Base-by-base conservation (phyloP, 1,140 invertebrate species). In the Saxidomus purpurata region DNA sequence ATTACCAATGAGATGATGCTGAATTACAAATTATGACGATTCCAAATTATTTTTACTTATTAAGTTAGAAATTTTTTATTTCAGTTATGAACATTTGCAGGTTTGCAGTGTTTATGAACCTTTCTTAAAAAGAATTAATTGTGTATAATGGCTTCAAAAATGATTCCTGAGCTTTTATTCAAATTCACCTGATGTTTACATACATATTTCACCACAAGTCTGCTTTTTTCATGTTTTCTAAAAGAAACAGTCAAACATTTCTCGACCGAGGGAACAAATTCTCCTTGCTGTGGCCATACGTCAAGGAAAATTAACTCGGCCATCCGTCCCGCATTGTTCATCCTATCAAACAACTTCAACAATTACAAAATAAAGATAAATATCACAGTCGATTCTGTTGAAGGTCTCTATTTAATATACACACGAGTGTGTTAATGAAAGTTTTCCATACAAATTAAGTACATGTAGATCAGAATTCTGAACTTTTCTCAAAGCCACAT, bases 371-470 rank as follows among this genome's bases (percentile, higher is more conserved):
- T 40, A 71, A 28, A 71, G 22, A 31, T 19, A 67, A 34, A 34
- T 71, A 71, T 38, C 67, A 67, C 67, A 71, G 67, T 71, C 31
- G 36, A 71, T 19, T 71, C 67, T 71, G 67, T 71, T 38, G 34
- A 40, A 71, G 34, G 2, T 43, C 4, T 43, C 6, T 43, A 43
- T 25, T n/a, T n/a, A n/a, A n/a, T n/a, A n/a, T n/a, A n/a, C n/a
- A n/a, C n/a, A n/a, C n/a, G n/a, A n/a, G n/a, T n/a, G n/a, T n/a
- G n/a, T n/a, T n/a, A n/a, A n/a, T n/a, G n/a, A 59, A 59, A n/a
- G 55, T n/a, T n/a, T 59, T 59, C 6, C 4, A 3, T 9, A 3
- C 19, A 59, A 59, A 22, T 9, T 9, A 59, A 59, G 25, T 9
- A 59, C 55, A 59, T 19, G 19, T 59, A 59, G 55, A 59, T 59